Conservation (phyloP, 2,888 invertebrate genomes). For the Noctua fimbriata region DNA sequence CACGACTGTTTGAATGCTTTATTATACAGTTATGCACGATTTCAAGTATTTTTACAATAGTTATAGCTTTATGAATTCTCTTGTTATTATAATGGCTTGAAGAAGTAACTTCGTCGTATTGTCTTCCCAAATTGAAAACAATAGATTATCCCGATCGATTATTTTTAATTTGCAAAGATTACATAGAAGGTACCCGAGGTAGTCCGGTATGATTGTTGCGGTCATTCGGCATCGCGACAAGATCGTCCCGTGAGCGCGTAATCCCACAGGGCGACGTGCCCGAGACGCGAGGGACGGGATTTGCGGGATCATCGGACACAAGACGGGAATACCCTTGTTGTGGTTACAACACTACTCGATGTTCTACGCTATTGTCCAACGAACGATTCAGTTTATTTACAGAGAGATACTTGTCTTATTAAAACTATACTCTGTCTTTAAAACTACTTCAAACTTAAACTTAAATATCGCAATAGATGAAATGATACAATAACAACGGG, state of each 20-base stretch:
- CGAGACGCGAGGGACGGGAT: slow-evolving; percentile 79
- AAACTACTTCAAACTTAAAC: slow-evolving; percentile 13
- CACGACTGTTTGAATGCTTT: neutral
- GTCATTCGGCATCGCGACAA: slow-evolving; percentile 76
- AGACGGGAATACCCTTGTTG: slow-evolving; percentile 80
- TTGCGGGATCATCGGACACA: slow-evolving; percentile 84
- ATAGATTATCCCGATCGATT: slow-evolving; percentile 34
- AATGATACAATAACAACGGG: slow-evolving; percentile 56
- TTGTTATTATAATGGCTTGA: neutral
- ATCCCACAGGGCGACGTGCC: slow-evolving; percentile 84
- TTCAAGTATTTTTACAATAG: neutral
- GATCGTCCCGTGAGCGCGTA: slow-evolving; percentile 79
- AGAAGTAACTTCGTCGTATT: neutral
- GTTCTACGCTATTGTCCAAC: slow-evolving; percentile 59
- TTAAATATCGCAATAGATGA: slow-evolving; percentile 39
- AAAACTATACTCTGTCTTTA: slow-evolving; percentile 35
- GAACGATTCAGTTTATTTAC: slow-evolving; percentile 54
- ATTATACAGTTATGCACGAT: neutral
- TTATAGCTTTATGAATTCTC: neutral
- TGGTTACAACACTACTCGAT: slow-evolving; percentile 74
- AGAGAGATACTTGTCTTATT: slow-evolving; percentile 42
- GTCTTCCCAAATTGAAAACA: neutral
- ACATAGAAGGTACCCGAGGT: slow-evolving; percentile 63
- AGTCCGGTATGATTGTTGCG: slow-evolving; percentile 77
- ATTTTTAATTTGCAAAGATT: slow-evolving; percentile 61